Evolutionary conservation across 2,888 invertebrate species (phyloP), one percentile per base, ranked within the genome.

Genomic region (Hydrotaea diabolus): DNA sequence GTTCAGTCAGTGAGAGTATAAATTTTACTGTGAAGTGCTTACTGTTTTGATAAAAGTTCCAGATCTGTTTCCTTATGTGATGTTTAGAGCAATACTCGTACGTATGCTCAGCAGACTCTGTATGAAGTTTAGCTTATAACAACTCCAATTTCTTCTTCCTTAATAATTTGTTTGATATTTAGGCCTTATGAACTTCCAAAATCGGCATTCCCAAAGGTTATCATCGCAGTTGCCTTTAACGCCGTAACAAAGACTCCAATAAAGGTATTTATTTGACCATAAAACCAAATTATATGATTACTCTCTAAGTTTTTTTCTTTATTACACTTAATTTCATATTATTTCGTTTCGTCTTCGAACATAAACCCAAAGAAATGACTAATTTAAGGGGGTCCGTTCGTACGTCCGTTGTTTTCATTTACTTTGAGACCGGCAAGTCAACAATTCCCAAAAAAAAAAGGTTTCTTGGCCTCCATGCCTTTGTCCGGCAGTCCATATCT

Each of bases 221-320:
- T 9, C 43, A 15, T 43, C 43, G 9, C 15, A 2, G 5, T 43
- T 43, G 9, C 43, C 43, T 43, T 9, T 43, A 43, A 4, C 55
- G 7, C 53, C 7, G 9, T 21, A 57, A 57, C n/a, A 62, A 62
- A 62, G 31, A 62, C n/a, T 21, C 46, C 66, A 19, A 46, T 39
- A 43, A 69, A 69, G 69, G 46, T 69, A 46, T 69, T 69, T 69
- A 69, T 69, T 69, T 46, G 46, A 19, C 11, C 69, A 69, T 69
- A 69, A 69, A 69, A 21, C 19, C 69, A 69, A 69, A 69, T 74
- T 39, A 74, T 74, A 74, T 59, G 39, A 59, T 74, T 74, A 55
- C 36, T 55, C 36, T 74, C 23, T 43, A 74, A 59, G 43, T 59
- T 59, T 31, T 19, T 69, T 69, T n/a, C n/a, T n/a, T 69, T 69